Evolutionary conservation across 2,888 invertebrate species (phyloP), one percentile per base, ranked within the genome.

Genomic region (Drosophila eohydei): DNA sequence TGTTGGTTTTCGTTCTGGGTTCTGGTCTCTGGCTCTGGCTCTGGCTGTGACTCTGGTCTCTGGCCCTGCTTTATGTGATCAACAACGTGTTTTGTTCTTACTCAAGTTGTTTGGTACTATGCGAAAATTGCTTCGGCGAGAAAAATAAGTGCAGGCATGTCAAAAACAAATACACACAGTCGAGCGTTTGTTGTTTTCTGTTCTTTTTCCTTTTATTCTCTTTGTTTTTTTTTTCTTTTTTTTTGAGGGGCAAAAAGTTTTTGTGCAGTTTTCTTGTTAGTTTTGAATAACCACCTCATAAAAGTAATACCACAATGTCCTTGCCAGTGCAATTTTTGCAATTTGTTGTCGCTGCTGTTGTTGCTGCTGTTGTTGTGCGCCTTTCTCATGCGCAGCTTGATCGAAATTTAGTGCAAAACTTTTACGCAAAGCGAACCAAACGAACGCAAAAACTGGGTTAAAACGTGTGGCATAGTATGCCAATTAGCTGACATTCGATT

Each of bases 71-170:
- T 81, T 89, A 65, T 87, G 81, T 86, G 88, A 86, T 86, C 88
- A 88, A 86, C 88, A 86, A 89, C 90, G 77, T 89, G 86, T 88
- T 88, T 89, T 84, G 88, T 82, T 80, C 73, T 72, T 72, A 67
- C 71, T 67, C 69, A 82, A 80, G 83, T 78, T 82, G 72, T 79
- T 74, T 46, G 43, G 44, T 57, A 78, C 68, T 65, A 65, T 79
- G 83, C 66, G 86, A 71, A 82, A 87, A 84, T 79, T 77, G 80
- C 70, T 63, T 60, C 11, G 55, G 67, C 55, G 40, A 64, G 26
- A 70, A 68, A 70, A 71, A 71, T 66, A 71, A 75, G 64, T 71
- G 57, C 70, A 52, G 56, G 65, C 75, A 83, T 65, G 81, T 86
- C 88, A 86, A 75, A 78, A 54, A 60, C 86, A 86, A 54, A 71